phyloP scores from a whole-genome alignment of 2,113 vertebrate genomes.

The Mesoclemmys tuberculata region DNA sequence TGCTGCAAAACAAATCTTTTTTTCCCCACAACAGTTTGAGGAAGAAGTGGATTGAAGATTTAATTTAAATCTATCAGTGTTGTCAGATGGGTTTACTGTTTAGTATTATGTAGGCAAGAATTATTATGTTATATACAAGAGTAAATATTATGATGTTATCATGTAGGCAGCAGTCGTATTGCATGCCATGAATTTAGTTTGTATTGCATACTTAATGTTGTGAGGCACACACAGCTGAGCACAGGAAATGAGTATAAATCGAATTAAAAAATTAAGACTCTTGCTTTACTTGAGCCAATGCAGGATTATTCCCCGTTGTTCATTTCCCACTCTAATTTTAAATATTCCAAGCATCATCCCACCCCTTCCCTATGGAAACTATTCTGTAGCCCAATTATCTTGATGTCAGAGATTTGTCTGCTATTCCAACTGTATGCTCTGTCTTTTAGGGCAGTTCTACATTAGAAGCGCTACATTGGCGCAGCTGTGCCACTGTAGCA shows the following conservation, averaged over 20 bases:
- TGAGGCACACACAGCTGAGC: background rate
- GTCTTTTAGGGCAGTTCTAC: too few relatives aligned
- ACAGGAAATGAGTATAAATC: background rate
- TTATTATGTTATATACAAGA: background rate
- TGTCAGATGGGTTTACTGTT: background rate
- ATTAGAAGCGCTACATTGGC: too few relatives aligned
- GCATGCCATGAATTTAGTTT: background rate
- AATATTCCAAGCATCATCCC: slow-evolving; percentile 7
- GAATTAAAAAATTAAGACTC: background rate
- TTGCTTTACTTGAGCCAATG: background rate
- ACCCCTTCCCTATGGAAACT: background rate
- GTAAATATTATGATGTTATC: background rate
- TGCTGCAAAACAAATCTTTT: background rate
- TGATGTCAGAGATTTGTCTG: background rate
- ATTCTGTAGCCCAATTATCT: background rate
- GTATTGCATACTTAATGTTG: background rate
- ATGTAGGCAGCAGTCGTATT: too few relatives aligned
- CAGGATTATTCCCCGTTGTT: background rate
- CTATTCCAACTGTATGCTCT: background rate
- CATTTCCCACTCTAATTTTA: background rate
- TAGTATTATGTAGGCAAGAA: rapidly evolving
- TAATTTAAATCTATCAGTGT: background rate
- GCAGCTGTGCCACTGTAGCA: too few relatives aligned
- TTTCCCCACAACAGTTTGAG: background rate
- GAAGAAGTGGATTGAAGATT: background rate